Percentiles rank a stretch among this genome's conserved stretches.
Evolutionary conservation across 2,888 invertebrate genomes (phyloP).

Genomic region (Ophraella communa): DNA sequence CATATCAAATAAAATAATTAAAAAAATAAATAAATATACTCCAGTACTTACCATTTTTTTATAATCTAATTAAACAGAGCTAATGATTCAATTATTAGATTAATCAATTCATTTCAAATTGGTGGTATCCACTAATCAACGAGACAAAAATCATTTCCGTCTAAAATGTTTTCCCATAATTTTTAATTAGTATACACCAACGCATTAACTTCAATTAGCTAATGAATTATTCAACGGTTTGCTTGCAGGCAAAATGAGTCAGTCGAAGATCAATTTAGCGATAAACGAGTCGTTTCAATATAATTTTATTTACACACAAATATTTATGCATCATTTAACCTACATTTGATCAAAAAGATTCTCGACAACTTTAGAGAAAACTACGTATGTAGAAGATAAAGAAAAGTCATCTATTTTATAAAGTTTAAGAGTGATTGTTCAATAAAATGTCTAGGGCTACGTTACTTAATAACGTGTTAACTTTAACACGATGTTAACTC

Average conservation of each 20-base stretch:
- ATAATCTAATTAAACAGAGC: not conserved
- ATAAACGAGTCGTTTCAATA: not conserved
- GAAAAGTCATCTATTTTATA: too few species aligned
- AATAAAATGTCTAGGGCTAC: too few species aligned
- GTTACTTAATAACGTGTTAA: too few species aligned
- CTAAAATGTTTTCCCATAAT: not conserved
- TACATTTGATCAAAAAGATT: too few species aligned
- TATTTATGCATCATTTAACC: not conserved
- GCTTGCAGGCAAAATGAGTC: not conserved
- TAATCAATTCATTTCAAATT: not conserved
- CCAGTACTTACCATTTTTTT: too few species aligned
- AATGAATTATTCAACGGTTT: not conserved
- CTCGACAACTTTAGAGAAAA: too few species aligned
- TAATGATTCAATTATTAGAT: not conserved
- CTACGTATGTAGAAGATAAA: too few species aligned
- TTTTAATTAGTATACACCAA: not conserved
- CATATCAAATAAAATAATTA: too few species aligned
- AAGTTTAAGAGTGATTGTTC: too few species aligned
- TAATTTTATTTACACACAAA: not conserved
- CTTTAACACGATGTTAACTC: too few species aligned
- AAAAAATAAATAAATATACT: too few species aligned
- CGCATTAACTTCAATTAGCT: not conserved
- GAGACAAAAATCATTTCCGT: not conserved
- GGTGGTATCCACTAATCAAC: not conserved
- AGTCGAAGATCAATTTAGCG: not conserved